Conservation (phyloP, 2,888 invertebrate genomes). For the Anoplius nigerrimus region DNA sequence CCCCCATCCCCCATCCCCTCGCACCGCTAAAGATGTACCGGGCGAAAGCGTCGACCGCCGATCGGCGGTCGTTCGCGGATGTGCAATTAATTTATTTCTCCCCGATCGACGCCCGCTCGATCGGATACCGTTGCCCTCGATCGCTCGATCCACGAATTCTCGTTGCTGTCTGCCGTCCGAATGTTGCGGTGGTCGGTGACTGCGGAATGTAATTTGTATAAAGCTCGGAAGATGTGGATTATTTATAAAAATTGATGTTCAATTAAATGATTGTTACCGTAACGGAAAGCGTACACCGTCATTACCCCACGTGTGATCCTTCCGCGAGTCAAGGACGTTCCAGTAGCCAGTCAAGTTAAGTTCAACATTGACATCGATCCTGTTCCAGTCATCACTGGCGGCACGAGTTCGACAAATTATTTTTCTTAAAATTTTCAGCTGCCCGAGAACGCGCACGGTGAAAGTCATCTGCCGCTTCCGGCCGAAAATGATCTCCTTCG, state of each 20-base stretch:
- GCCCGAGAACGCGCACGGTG: conserved; percentile 36
- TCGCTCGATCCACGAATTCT: conserved; percentile 54
- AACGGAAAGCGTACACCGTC: conserved; percentile 28
- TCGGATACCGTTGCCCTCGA: not conserved
- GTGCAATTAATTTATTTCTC: conserved; percentile 33
- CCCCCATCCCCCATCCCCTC: no score
- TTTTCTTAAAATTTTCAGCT: not conserved
- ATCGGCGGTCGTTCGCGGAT: conserved; percentile 35
- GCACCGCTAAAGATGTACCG: no score
- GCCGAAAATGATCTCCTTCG: not conserved
- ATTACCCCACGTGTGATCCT: not conserved
- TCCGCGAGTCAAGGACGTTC: no score
- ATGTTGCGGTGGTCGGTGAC: conserved; percentile 41
- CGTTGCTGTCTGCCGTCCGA: conserved; percentile 35
- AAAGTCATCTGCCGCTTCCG: conserved; percentile 30
- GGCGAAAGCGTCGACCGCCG: conserved; percentile 8
- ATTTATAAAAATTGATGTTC: conserved; percentile 72
- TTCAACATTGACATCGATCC: no score
- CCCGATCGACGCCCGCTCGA: conserved; percentile 28
- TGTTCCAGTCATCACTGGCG: no score
- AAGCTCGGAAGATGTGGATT: conserved; percentile 67
- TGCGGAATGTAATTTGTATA: conserved; percentile 66
- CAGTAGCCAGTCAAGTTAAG: no score
- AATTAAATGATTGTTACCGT: conserved; percentile 73
- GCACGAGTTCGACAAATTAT: not conserved